phyloP scores from a whole-genome alignment of 53 echinoderm and acorn worm species.

The Echinarachnius parma region DNA sequence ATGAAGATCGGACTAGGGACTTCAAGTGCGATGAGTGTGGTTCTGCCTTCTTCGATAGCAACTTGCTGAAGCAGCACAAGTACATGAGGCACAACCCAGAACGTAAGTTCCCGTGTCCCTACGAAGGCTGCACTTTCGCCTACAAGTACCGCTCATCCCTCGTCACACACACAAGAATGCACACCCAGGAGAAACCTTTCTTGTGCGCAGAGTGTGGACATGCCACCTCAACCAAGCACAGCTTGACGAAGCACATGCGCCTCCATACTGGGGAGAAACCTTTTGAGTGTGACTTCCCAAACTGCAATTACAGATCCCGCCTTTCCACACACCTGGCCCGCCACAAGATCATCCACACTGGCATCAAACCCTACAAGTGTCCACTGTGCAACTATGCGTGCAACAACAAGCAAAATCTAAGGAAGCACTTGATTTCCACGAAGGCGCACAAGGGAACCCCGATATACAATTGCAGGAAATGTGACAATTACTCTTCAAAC shows the following conservation, averaged over 20 bases:
- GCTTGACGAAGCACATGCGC: slow-evolving; percentile 70
- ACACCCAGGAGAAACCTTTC: slow-evolving; percentile 92
- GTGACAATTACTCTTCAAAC: slow-evolving; percentile 59
- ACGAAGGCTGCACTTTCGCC: slow-evolving; percentile 72
- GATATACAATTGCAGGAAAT: slow-evolving; percentile 74
- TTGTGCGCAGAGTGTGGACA: slow-evolving; percentile 81
- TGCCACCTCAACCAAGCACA: slow-evolving; percentile 64
- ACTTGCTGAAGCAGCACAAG: slow-evolving; percentile 68
- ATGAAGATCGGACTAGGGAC: slow-evolving; percentile 58
- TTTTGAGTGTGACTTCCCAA: slow-evolving; percentile 73
- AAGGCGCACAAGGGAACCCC: slow-evolving; percentile 70
- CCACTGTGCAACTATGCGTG: slow-evolving; percentile 83
- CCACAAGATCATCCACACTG: slow-evolving; percentile 82
- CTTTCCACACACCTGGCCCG: slow-evolving; percentile 73
- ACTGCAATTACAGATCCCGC: slow-evolving; percentile 75
- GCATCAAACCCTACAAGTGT: slow-evolving; percentile 83
- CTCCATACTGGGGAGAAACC: slow-evolving; percentile 93
- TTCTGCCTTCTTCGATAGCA: slow-evolving; percentile 55
- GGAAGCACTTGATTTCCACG: slow-evolving; percentile 81
- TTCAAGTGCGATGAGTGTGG: slow-evolving; percentile 69
- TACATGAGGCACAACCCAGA: slow-evolving; percentile 58
- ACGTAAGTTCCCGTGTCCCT: slow-evolving; percentile 53
- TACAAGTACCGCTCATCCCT: slow-evolving; percentile 63
- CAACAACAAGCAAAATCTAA: slow-evolving; percentile 80
- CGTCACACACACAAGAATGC: slow-evolving; percentile 64